Base-by-base conservation (phyloP, 2,113 vertebrate species). In the Scopus umbretta region DNA sequence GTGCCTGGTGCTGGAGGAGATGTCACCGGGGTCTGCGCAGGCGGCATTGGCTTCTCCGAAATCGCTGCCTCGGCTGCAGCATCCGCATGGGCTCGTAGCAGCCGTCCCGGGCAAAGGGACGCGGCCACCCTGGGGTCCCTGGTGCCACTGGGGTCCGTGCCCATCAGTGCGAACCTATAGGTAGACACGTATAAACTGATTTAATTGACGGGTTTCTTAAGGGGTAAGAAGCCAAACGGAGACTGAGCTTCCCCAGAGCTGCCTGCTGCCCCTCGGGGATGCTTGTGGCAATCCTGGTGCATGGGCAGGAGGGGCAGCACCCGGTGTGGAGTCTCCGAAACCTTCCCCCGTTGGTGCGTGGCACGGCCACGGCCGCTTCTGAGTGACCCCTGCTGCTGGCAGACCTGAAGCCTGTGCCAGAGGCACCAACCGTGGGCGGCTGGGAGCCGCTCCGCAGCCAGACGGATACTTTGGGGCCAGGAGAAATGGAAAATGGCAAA, bases 271-370 rank as follows among this genome's bases (percentile, higher is more conserved):
- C 43, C 23, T 52, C 0, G 1, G 29, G 59, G 45, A 16, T 40
- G 38, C 81, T 52, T 2, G 0, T 1, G 2, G 58, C 26, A 27
- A 14, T 45, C 45, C 18, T 0, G 1, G 4, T 18, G 61, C 1
- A 0, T 47, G 38, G 32, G 36, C 74, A 45, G 49, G 50, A 43
- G 80, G 27, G 36, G 14, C 70, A 82, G 32, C 0, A 2, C 12
- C 79, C 1, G 2, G 9, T 10, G 61, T 36, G 53, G 14, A 25
- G 21, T 36, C 18, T 9, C 55, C 19, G 0, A 62, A 63, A 40
- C 15, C 47, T 32, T 13, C 8, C 47, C 67, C 16, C 0, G 0
- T 9, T 7, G 29, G 34, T 23, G 17, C 0, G 1, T 52, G 81
- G 23, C 40, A 26, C 0, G 2, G n/a, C 61, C 34, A 13, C 1